Evolutionary conservation across 1,140 invertebrate species (phyloP).

Genomic region (Nilaparvata lugens): DNA sequence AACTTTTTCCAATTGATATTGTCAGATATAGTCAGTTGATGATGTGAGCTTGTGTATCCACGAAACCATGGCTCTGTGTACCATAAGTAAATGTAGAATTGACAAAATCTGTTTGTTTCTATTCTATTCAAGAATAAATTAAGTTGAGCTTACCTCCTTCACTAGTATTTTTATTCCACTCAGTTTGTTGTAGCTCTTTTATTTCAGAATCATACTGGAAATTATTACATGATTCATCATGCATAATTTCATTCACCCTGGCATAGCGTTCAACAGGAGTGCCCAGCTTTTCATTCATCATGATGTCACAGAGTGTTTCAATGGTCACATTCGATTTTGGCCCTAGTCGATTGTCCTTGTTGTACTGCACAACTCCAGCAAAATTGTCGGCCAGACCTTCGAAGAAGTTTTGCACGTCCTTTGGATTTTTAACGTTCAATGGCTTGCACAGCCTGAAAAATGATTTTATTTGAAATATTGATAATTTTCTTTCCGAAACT

Average conservation of each 20-base stretch:
- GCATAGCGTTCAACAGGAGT: conserved; percentile 59
- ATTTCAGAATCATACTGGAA: conserved; percentile 75
- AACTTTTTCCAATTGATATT: too few relatives aligned
- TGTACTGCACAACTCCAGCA: conserved; percentile 86
- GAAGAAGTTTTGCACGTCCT: conserved; percentile 73
- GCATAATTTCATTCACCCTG: conserved; percentile 57
- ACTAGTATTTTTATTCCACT: conserved; percentile 49
- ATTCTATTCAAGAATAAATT: too few relatives aligned
- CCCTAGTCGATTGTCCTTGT: conserved; percentile 71
- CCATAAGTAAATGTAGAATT: too few relatives aligned
- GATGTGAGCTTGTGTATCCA: too few relatives aligned
- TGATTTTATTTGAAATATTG: too few relatives aligned
- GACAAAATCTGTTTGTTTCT: too few relatives aligned
- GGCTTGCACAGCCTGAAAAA: conserved; percentile 64
- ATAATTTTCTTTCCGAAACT: too few relatives aligned
- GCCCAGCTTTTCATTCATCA: conserved; percentile 50
- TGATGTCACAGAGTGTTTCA: conserved; percentile 64
- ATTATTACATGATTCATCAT: conserved; percentile 69
- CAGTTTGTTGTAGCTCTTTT: conserved; percentile 52
- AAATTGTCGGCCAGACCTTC: conserved; percentile 73
- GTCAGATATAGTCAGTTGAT: too few relatives aligned
- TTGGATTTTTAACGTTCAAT: conserved; percentile 49
- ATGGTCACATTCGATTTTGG: conserved; percentile 64
- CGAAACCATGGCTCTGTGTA: too few relatives aligned
- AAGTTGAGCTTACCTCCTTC: conserved; percentile 46